Evolutionary conservation across 2,797 vertebrate species (phyloP).

Genomic region (Enteromius argenteus): DNA sequence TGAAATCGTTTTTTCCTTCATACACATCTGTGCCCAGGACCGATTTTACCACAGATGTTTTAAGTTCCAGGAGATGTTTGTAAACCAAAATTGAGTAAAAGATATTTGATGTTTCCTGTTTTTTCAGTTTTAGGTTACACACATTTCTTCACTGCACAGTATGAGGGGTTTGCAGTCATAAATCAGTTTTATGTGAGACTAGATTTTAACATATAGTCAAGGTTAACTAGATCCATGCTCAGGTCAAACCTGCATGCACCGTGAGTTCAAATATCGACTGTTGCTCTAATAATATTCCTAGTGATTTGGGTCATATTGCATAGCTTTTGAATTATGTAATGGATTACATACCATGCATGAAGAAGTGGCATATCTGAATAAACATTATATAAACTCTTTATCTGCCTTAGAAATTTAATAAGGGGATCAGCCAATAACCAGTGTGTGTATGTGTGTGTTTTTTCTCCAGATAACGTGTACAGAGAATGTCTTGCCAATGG

Average conservation of each 20-base stretch:
- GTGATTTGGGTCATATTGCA: conserved; percentile 19
- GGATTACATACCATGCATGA: not conserved
- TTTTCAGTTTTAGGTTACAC: not conserved
- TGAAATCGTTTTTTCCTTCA: not conserved
- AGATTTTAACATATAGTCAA: not conserved
- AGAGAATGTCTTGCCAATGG: conserved; percentile 89
- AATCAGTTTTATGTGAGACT: conserved; percentile 19
- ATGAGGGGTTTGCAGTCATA: not conserved
- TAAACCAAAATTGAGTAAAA: not conserved
- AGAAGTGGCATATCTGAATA: not conserved
- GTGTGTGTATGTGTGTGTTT: not conserved
- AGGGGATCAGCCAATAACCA: not conserved
- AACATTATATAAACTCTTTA: not conserved
- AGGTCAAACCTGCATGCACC: conserved; percentile 28
- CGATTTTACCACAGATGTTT: not conserved
- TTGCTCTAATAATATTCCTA: conserved; percentile 15
- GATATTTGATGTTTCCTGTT: not conserved
- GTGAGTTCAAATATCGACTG: conserved; percentile 44
- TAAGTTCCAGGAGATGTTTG: conserved; percentile 11
- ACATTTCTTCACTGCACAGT: not conserved
- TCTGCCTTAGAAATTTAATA: not conserved
- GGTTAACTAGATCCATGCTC: not conserved
- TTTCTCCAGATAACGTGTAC: conserved; percentile 86
- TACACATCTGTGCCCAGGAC: not conserved
- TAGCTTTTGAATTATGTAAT: conserved; percentile 16